These are phyloP conservation scores for Heliconius hortense DNA, from an alignment of 2,888 invertebrate genomes.

Conservation along the genomic window DNA sequence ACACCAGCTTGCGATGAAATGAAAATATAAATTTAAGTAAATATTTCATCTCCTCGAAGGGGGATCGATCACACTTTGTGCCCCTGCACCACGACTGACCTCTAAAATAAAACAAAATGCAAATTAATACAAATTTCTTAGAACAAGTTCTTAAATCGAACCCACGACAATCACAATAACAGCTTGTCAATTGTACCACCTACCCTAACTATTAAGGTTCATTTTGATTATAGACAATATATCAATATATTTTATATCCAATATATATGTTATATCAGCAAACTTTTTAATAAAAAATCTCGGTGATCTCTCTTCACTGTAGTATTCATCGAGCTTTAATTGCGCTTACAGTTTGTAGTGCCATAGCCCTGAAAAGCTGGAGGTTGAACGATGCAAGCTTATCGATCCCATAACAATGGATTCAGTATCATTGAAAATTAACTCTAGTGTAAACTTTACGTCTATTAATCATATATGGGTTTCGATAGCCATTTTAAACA, in stretches of 20 bases:
- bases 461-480: neutral
- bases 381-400: conserved; percentile 1
- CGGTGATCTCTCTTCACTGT: conserved; percentile 13
- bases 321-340: conserved; percentile 18
- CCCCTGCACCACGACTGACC: too few species aligned
- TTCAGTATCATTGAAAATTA: conserved; percentile 21
- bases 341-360: conserved; percentile 16
- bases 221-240: too few species aligned
- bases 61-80: too few species aligned
- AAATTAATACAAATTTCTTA: too few species aligned
- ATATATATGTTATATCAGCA: neutral
- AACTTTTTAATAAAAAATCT: conserved; percentile 7
- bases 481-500: neutral
- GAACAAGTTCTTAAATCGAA: too few species aligned
- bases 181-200: too few species aligned
- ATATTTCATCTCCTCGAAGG: too few species aligned
- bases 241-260: neutral
- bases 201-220: too few species aligned
- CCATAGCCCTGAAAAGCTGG: conserved; percentile 11
- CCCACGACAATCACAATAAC: too few species aligned
- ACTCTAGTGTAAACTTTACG: neutral
- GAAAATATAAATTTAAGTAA: too few species aligned
- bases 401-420: conserved; percentile 12
- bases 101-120: too few species aligned
- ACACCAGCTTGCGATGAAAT: too few species aligned